Evolutionary conservation across 2,888 invertebrate genomes (phyloP).

Genomic region (Campoplex nolae): DNA sequence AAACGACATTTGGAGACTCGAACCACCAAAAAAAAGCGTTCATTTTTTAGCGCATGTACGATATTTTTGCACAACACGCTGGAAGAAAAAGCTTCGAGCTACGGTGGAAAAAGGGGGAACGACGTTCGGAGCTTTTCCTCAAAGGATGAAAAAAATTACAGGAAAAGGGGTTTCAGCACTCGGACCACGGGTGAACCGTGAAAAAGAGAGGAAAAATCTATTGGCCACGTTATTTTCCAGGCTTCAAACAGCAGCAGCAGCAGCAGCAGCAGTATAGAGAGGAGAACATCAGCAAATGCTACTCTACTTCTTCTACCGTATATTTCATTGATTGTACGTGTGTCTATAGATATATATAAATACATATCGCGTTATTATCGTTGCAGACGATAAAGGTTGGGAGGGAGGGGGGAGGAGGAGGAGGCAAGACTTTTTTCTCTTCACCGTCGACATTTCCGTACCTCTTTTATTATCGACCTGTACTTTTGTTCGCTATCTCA

Average conservation of each 20-base stretch:
- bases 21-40: not conserved
- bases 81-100: not conserved
- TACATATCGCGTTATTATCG: conserved; percentile 55
- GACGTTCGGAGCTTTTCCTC: not conserved
- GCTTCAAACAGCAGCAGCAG: conserved; percentile 53
- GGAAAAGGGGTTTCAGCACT: conserved; percentile 37
- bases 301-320: conserved; percentile 40
- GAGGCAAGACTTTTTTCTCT: conserved; percentile 40
- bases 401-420: no score
- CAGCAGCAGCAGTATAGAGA: conserved; percentile 48
- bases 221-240: conserved; percentile 47
- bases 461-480: conserved; percentile 56
- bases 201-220: conserved; percentile 47
- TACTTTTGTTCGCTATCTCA: conserved; percentile 28
- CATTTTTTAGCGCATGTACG: not conserved
- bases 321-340: conserved; percentile 14
- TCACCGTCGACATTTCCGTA: conserved; percentile 51
- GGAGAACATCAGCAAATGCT: conserved; percentile 44
- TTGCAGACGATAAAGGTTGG: conserved; percentile 12
- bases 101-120: not conserved
- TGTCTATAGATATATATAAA: conserved; percentile 9
- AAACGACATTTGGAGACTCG: not conserved
- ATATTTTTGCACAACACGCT: not conserved
- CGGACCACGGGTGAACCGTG: conserved; percentile 44
- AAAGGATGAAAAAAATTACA: conserved; percentile 43